These are phyloP conservation scores for Hemiscyllium ocellatum DNA, from an alignment of 2,113 vertebrate species.

Conservation along the genomic window DNA sequence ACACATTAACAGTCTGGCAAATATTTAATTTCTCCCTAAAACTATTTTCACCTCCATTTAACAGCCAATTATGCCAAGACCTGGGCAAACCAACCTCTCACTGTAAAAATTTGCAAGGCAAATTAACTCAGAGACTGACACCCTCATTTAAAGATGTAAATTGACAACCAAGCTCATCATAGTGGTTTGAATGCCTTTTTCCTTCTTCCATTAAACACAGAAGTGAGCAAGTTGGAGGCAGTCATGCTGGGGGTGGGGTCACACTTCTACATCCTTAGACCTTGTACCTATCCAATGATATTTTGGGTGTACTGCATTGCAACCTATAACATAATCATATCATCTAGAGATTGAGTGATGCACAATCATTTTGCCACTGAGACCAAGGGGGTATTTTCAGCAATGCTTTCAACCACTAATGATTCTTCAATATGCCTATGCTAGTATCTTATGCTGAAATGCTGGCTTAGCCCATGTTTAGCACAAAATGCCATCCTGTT, in stretches of 20 bases:
- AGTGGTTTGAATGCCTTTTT: background rate
- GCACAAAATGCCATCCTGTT: too few species aligned
- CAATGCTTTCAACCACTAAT: background rate
- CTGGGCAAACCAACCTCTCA: background rate
- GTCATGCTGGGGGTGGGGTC: background rate
- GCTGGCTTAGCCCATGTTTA: too few species aligned
- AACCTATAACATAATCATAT: background rate
- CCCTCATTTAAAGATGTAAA: background rate
- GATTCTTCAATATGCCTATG: background rate
- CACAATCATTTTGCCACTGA: background rate
- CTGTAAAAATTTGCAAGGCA: background rate
- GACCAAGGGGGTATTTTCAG: background rate
- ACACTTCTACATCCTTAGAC: background rate
- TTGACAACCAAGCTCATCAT: too few species aligned
- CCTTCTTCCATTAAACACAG: background rate
- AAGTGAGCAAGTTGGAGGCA: background rate
- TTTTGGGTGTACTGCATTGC: background rate
- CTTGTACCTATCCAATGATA: too few species aligned
- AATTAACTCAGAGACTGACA: background rate
- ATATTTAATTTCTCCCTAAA: background rate
- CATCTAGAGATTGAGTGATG: background rate
- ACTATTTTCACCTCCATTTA: background rate
- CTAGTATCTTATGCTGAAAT: background rate
- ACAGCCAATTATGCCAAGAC: background rate
- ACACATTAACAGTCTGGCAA: background rate